Evolutionary conservation across 2,888 invertebrate genomes (phyloP), one percentile per base, ranked within the genome.

Genomic region (Horisme vitalbata): DNA sequence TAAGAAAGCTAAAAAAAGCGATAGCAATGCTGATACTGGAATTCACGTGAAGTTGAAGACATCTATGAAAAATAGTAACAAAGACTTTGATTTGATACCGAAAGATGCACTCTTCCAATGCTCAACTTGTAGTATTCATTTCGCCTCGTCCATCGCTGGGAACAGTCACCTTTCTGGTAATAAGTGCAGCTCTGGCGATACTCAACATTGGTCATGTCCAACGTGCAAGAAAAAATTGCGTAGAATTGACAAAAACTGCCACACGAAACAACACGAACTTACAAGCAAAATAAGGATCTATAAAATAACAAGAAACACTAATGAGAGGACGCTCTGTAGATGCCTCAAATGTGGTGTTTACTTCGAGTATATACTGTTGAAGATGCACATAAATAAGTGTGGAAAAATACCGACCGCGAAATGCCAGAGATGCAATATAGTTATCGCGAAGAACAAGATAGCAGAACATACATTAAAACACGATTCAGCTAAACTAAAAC

Each of bases 281-380:
- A 49, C 55, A 0, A 57, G 57, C 0, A 67, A 65, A 0, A 48
- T 82, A 1, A 69, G 60, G 52, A 65, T 74, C 0, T 65, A 73
- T 1, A 63, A 59, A 0, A 37, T 65, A 0, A 41, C 53, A 0
- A 59, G 56, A 1, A 55, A 53, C 2, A 49, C 71, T 0, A 57
- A 64, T 0, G 59, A 66, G 0, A 59, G 58, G 32, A 52, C 74
- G 0, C 14, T 79, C 0, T 71, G 68, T 4, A 60, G 59, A 3
- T 83, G 83, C 8, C 59, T 59, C 0, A 61, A 68, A 5, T 83
- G 82, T 12, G 8, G 39, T 0, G 18, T 71, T 0, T 68, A 72
- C 18, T 75, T 72, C 2, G 69, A 70, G 0, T 78, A 79, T 5
- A 21, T 51, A 0, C 27, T 43, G 0, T 66, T 79, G 0, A 56